Base-by-base conservation (phyloP, 2,797 vertebrate genomes). In the Poecilia gillii region DNA sequence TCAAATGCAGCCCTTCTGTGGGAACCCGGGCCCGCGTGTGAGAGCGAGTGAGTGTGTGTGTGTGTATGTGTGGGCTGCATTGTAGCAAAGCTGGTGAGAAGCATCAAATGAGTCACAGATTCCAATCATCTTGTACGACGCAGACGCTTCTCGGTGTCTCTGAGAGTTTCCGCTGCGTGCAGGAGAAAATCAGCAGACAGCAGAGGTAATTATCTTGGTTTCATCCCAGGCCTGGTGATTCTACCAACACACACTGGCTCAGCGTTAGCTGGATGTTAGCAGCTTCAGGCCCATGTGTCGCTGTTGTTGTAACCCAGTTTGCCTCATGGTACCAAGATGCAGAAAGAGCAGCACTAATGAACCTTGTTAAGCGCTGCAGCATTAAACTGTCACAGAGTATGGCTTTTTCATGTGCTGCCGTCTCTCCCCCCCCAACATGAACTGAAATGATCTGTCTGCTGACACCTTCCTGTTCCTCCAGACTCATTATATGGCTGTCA, bases 31-130 rank as follows among this genome's bases (percentile, higher is more conserved):
- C 72, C 77, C 70, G 5, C 39, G 39, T 41, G 39, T 41, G 36
- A 39, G 45, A 57, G 53, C 41, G 75, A 57, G 36, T 25, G 49
- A 7, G 76, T 20, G n/a, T 0, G 57, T 13, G 55, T 59, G n/a
- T 28, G 53, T 25, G 49, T 55, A n/a, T 36, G 59, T 64, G 59
- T 36, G 16, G 14, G 62, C 33, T 66, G 62, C 33, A 23, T 0
- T 68, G 64, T 68, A 83, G 23, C 23, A 45, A 45, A 81, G 83
- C 83, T 73, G 86, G 81, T 88, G 84, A 87, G 79, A 89, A 88
- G 83, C 73, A 74, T 77, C 79, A 86, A 84, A 75, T 91, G 89
- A 93, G 76, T 89, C 87, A 92, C 80, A 6, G n/a, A 75, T 79
- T 88, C 76, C 82, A 73, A 77, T 70, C 81, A 31, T 80, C 74